Base-by-base conservation (phyloP, 1,140 invertebrate genomes). In the Aphelenchoides besseyi region DNA sequence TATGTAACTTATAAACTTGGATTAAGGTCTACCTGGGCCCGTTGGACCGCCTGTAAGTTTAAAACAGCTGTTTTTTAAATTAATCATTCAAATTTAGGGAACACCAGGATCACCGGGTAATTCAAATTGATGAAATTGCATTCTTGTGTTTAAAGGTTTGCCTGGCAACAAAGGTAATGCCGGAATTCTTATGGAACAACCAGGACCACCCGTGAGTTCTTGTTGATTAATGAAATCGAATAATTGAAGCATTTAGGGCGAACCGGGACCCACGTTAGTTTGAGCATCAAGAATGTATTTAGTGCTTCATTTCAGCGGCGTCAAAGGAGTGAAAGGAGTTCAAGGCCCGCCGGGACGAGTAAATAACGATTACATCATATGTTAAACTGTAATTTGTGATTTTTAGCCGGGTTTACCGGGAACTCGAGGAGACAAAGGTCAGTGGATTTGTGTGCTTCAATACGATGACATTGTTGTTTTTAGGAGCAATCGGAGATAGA, bases 321-420 rank as follows among this genome's bases (percentile, higher is more conserved):
- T 59, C 12, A 59, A 74, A 16, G 71, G 71, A 30, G n/a, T 57
- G n/a, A n/a, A 35, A 36, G 71, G 71, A 9, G 23, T 71, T 16
- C 74, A 32, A 28, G 71, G 71, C 16, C 26, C n/a, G 37, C 71
- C 74, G n/a, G 71, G 71, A 66, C 23, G 67, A 33, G 74, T 74
- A 30, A 74, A 8, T 8, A 59, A 23, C 55, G 23, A 59, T 8
- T 59, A 8, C 37, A 8, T n/a, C n/a, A 41, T n/a, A 41, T 41
- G 5, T 41, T 8, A 41, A 41, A 41, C n/a, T 41, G n/a, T 8
- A 41, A n/a, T 41, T 41, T 8, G n/a, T n/a, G n/a, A n/a, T n/a
- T n/a, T n/a, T 41, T 41, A 5, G n/a, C 37, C n/a, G 5, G n/a
- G n/a, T 8, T 41, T 41, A n/a, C n/a, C 5, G 37, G 37, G 37